Evolutionary conservation across 2,113 vertebrate genomes (phyloP).

Genomic region (Odocoileus hemionus): DNA sequence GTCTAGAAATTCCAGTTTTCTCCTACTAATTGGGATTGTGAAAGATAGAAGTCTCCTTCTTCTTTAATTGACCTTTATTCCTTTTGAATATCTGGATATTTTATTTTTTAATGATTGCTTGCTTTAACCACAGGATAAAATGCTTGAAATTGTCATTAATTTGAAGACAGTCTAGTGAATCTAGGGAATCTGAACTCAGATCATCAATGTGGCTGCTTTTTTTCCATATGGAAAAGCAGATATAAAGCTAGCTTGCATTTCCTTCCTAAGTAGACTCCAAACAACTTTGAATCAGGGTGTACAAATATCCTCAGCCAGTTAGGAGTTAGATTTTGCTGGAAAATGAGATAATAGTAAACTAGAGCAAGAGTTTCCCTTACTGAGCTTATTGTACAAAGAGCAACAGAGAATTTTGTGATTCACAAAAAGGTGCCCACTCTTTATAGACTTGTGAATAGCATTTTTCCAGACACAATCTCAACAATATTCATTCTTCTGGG

Average conservation of each 20-base stretch:
- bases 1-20: not conserved
- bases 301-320: not conserved
- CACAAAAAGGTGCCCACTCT: not conserved
- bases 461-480: not conserved
- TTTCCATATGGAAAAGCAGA: not conserved
- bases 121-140: not conserved
- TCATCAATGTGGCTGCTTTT: not conserved
- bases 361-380: not conserved
- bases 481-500: not conserved
- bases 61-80: constrained; percentile 6
- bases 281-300: not conserved
- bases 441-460: not conserved
- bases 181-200: not conserved
- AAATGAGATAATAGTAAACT: not conserved
- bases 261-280: not conserved
- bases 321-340: not conserved
- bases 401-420: not conserved
- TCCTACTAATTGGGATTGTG: not conserved
- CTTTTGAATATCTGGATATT: not conserved
- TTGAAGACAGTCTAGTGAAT: not conserved
- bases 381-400: not conserved
- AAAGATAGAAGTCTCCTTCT: not conserved
- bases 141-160: not conserved
- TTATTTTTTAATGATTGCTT: not conserved
- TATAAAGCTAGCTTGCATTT: not conserved